These are phyloP conservation scores for Gymnobelideus leadbeateri DNA, from an alignment of 2,113 vertebrate species.

Conservation along the genomic window DNA sequence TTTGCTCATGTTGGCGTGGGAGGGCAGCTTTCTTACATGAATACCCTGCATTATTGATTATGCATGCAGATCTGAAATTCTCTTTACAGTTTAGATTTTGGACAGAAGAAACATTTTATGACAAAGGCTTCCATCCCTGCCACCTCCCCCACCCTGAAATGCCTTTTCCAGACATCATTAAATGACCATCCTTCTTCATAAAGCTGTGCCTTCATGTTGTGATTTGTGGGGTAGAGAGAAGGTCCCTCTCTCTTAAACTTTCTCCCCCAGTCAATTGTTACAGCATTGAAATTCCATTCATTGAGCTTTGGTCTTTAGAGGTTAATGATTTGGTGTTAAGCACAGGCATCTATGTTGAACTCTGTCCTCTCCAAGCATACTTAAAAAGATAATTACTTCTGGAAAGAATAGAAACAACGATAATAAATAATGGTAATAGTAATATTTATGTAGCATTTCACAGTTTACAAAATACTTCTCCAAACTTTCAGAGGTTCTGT, in stretches of 20 bases:
- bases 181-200: not conserved
- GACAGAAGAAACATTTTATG: not conserved
- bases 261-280: not conserved
- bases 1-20: slow-evolving; percentile 56
- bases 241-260: not conserved
- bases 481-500: not conserved
- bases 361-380: not conserved
- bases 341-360: not conserved
- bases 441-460: not conserved
- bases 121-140: not conserved
- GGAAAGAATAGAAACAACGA: not conserved
- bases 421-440: not conserved
- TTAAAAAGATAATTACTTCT: not conserved
- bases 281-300: not conserved
- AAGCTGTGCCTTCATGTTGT: not conserved
- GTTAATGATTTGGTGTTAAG: not conserved
- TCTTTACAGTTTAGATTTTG: not conserved
- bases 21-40: slow-evolving; percentile 61
- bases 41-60: slow-evolving; percentile 64
- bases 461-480: not conserved
- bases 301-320: not conserved
- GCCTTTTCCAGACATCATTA: slow-evolving; percentile 35
- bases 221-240: not conserved
- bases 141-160: not conserved
- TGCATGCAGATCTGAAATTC: slow-evolving; percentile 35